These are phyloP conservation scores for Drosophila percnosoma DNA, from an alignment of 2,888 invertebrate species.

Conservation along the genomic window DNA sequence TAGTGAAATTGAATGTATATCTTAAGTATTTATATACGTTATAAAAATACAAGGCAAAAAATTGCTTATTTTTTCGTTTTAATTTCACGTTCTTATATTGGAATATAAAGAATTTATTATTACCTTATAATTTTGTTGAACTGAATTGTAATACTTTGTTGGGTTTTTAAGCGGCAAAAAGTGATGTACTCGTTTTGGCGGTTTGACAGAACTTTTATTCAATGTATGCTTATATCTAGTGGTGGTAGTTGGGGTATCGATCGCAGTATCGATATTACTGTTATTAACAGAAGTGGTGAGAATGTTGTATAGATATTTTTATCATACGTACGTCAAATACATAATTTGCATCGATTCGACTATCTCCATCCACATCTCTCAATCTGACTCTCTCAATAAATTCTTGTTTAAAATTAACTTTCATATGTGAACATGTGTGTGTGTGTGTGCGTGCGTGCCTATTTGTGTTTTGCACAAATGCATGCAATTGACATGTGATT, in stretches of 20 bases:
- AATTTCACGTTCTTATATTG: not conserved
- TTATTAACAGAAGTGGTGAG: too few relatives aligned
- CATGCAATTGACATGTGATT: slow-evolving; percentile 9
- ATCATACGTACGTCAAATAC: not conserved
- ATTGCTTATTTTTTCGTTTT: not conserved
- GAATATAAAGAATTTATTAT: not conserved
- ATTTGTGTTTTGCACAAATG: not conserved
- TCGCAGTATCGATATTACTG: too few relatives aligned
- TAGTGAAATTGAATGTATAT: too few relatives aligned
- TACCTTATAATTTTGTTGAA: not conserved
- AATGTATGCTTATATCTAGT: too few relatives aligned
- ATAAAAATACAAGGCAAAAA: not conserved
- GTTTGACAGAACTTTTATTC: too few relatives aligned
- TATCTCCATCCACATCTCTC: not conserved
- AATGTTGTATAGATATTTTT: not conserved
- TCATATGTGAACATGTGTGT: not conserved
- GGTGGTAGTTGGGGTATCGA: too few relatives aligned
- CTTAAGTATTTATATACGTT: too few relatives aligned
- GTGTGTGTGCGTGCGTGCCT: not conserved
- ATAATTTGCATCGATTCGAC: not conserved
- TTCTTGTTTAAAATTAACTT: not conserved
- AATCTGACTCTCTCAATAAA: not conserved
- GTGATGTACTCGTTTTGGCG: too few relatives aligned
- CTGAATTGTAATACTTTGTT: not conserved
- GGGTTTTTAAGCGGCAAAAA: too few relatives aligned